phyloP scores from a whole-genome alignment of 2,113 vertebrate genomes.

The Podilymbus podiceps region DNA sequence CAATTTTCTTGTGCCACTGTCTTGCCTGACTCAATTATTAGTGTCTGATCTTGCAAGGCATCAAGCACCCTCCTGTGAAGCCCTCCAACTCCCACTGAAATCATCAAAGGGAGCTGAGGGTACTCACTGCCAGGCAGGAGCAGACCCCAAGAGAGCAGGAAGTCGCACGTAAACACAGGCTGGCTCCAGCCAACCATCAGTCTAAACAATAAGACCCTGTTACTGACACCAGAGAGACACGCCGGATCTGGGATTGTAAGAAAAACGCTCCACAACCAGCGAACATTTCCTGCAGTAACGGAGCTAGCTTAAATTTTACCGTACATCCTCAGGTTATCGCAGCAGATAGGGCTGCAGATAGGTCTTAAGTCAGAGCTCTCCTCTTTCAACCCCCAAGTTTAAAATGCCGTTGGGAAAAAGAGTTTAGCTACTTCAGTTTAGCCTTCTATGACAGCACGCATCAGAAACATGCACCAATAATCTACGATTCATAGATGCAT shows the following conservation, averaged over 20 bases:
- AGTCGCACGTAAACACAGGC: fast-evolving
- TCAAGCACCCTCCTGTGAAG: constrained; percentile 34
- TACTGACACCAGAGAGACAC: neutral
- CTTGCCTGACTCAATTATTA: constrained; percentile 24
- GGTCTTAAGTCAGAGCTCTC: neutral
- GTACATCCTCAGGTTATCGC: neutral
- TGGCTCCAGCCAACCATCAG: neutral
- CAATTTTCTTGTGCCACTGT: constrained; percentile 16
- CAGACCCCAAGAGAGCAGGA: neutral
- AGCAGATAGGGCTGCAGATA: neutral
- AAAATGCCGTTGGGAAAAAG: neutral
- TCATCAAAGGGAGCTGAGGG: neutral
- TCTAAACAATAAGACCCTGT: neutral
- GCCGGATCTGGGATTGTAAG: neutral
- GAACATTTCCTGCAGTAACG: neutral
- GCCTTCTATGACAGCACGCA: neutral
- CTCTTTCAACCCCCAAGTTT: neutral
- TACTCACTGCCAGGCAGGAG: neutral
- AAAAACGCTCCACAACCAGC: neutral
- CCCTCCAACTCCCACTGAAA: neutral
- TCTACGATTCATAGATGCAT: neutral
- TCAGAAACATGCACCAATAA: neutral
- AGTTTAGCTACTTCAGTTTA: neutral
- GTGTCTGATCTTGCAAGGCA: neutral
- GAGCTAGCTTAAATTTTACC: neutral